Percentiles rank a stretch among this genome's conserved stretches.
These are phyloP conservation scores for Wasmannia auropunctata DNA, from an alignment of 1,140 invertebrate species.

Conservation along the genomic window DNA sequence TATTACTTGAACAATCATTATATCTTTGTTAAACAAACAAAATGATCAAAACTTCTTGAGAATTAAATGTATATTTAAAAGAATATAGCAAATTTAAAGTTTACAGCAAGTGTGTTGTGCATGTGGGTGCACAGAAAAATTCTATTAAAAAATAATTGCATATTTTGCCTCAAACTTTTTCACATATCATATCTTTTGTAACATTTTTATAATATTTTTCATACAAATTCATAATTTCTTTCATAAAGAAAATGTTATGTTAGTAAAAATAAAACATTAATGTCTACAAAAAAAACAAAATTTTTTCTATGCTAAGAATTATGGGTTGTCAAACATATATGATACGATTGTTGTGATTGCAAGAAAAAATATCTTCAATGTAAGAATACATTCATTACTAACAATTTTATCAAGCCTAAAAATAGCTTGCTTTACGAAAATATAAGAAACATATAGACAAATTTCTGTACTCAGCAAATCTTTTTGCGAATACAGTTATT, in stretches of 20 bases:
- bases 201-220: background rate
- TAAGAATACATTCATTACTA: background rate
- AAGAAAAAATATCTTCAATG: slow-evolving; percentile 22
- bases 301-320: background rate
- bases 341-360: background rate
- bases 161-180: slow-evolving; percentile 17
- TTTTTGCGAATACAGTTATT: background rate
- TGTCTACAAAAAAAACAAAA: slow-evolving; percentile 3
- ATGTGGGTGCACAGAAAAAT: no score
- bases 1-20: background rate
- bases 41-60: background rate
- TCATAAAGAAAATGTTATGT: background rate
- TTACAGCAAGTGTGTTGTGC: background rate
- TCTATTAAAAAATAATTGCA: background rate
- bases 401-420: slow-evolving; percentile 8
- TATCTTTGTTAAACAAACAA: background rate
- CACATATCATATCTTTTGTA: slow-evolving; percentile 16
- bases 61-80: background rate
- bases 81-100: background rate
- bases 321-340: slow-evolving; percentile 17
- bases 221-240: slow-evolving; percentile 10
- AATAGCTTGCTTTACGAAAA: background rate
- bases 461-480: background rate
- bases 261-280: background rate
- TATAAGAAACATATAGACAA: background rate